phyloP scores from a whole-genome alignment of 2,113 vertebrate genomes.

The Rhombomys opimus region DNA sequence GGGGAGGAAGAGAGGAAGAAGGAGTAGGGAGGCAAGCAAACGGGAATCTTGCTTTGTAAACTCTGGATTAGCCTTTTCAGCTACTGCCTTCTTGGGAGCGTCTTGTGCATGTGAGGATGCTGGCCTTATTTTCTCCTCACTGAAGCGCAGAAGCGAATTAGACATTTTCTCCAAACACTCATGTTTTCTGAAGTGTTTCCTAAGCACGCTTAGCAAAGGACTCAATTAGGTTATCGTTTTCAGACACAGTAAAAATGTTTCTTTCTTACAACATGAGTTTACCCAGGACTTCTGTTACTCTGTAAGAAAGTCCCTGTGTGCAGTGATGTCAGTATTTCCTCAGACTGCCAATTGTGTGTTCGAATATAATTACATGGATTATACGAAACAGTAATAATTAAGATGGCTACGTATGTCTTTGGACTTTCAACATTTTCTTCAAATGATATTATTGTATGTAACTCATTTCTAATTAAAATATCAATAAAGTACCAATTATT shows the following conservation, averaged over 20 bases:
- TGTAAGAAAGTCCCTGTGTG: slow-evolving; percentile 6
- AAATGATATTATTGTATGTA: neutral
- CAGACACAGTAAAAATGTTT: slow-evolving; percentile 50
- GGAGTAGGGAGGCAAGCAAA: no score
- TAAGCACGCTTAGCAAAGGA: slow-evolving; percentile 51
- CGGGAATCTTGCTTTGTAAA: neutral
- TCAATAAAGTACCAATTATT: slow-evolving; percentile 41
- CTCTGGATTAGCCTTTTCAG: neutral
- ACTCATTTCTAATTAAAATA: slow-evolving; percentile 68
- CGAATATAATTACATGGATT: neutral
- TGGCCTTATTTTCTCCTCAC: neutral
- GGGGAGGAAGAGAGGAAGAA: fast-evolving
- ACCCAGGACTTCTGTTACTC: neutral
- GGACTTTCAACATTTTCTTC: slow-evolving; percentile 16
- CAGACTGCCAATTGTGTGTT: neutral
- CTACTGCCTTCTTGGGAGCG: neutral
- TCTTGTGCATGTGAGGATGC: neutral
- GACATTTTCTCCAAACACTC: slow-evolving; percentile 45
- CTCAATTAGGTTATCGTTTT: slow-evolving; percentile 60
- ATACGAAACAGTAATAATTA: slow-evolving; percentile 20
- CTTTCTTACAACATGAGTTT: neutral
- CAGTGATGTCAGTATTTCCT: slow-evolving; percentile 24
- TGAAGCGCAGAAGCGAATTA: slow-evolving; percentile 52
- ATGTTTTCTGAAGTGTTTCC: slow-evolving; percentile 50
- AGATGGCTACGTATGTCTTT: neutral